These are phyloP conservation scores for Scotopteryx bipunctaria DNA, from an alignment of 2,888 invertebrate genomes.

Conservation along the genomic window DNA sequence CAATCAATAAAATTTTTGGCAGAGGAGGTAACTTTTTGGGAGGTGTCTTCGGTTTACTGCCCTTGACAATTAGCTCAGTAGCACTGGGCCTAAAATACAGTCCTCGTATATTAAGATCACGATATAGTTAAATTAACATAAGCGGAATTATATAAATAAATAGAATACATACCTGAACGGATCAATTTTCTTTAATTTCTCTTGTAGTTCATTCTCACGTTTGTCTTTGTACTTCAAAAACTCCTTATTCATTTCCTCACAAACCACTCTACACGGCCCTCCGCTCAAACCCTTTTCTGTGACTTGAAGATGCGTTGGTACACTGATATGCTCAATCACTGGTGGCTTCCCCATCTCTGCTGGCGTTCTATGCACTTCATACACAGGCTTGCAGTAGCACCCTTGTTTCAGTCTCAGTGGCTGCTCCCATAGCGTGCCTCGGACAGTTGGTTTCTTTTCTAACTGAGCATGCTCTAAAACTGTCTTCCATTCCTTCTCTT, in stretches of 20 bases:
- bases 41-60: slow-evolving; percentile 56
- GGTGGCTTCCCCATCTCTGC: slow-evolving; percentile 60
- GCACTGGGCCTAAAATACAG: slow-evolving; percentile 55
- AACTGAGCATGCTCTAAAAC: slow-evolving; percentile 67
- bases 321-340: slow-evolving; percentile 63
- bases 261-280: slow-evolving; percentile 44
- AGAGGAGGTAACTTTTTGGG: slow-evolving; percentile 49
- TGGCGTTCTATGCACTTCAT: slow-evolving; percentile 61
- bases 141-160: not conserved
- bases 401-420: slow-evolving; percentile 58
- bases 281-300: slow-evolving; percentile 64
- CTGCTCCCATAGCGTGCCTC: slow-evolving; percentile 62
- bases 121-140: not conserved
- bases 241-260: slow-evolving; percentile 48
- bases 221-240: slow-evolving; percentile 56
- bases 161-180: slow-evolving; percentile 56
- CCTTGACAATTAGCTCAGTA: slow-evolving; percentile 57
- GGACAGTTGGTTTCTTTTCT: slow-evolving; percentile 48
- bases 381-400: slow-evolving; percentile 61
- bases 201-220: slow-evolving; percentile 53
- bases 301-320: slow-evolving; percentile 59
- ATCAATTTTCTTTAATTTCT: slow-evolving; percentile 60
- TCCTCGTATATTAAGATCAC: not conserved
- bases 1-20: slow-evolving; percentile 50
- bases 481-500: slow-evolving; percentile 64